These are phyloP conservation scores for Ictalurus furcatus DNA, from an alignment of 2,113 vertebrate species.

Conservation along the genomic window DNA sequence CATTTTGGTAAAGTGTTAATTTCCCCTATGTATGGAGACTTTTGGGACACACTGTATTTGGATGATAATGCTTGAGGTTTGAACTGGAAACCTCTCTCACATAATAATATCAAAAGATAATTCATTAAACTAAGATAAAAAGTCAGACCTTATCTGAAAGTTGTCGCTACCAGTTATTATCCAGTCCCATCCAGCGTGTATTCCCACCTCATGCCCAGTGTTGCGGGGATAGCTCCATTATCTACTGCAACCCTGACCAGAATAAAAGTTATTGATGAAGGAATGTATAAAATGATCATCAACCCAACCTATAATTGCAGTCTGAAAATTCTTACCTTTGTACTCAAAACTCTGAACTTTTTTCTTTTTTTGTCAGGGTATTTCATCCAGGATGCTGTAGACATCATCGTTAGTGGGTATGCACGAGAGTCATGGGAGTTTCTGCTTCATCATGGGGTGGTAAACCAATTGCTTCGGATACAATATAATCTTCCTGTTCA, in stretches of 20 bases:
- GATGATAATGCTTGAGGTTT: background rate
- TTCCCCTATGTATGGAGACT: too few relatives aligned
- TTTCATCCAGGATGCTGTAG: constrained; percentile 56
- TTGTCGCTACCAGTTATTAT: background rate
- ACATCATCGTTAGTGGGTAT: constrained; percentile 54
- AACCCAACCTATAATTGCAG: background rate
- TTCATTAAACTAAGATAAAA: background rate
- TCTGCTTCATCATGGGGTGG: constrained; percentile 54
- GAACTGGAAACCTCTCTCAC: background rate
- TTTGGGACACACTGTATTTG: background rate
- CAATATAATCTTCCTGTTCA: background rate
- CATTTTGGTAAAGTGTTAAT: too few relatives aligned
- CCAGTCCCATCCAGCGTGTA: background rate
- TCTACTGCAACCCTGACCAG: background rate
- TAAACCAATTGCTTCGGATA: constrained; percentile 19
- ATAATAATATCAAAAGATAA: background rate
- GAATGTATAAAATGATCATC: background rate
- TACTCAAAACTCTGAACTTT: background rate
- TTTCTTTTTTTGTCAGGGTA: constrained; percentile 45
- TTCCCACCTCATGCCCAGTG: background rate
- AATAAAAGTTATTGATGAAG: background rate
- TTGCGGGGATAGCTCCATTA: background rate
- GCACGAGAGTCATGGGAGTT: constrained; percentile 57
- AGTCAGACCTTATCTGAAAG: background rate
- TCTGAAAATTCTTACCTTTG: background rate